Conservation (phyloP, 2,888 invertebrate species). For the Electrophaes corylata region DNA sequence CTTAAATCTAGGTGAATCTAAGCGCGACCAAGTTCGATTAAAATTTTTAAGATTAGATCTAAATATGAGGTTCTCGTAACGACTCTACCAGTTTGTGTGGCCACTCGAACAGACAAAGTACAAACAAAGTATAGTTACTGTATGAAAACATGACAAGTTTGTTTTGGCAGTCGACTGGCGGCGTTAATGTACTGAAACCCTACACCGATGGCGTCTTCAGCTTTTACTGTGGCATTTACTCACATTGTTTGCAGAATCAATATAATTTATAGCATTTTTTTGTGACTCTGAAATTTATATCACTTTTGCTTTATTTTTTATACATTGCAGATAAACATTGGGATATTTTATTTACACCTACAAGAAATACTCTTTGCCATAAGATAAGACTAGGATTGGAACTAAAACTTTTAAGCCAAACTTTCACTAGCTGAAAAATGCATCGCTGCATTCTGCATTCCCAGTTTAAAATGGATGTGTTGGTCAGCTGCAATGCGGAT, state of each 20-base stretch:
- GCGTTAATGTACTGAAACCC: slow-evolving; percentile 52
- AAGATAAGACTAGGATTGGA: too few relatives aligned
- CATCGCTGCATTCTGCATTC: not conserved
- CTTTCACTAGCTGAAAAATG: not conserved
- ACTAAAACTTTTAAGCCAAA: not conserved
- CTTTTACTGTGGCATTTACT: slow-evolving; percentile 22
- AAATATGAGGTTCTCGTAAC: not conserved
- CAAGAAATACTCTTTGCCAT: too few relatives aligned
- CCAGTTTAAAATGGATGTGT: slow-evolving; percentile 18
- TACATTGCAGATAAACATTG: too few relatives aligned
- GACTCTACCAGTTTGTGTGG: slow-evolving; percentile 12
- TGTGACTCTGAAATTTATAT: not conserved
- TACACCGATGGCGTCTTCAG: slow-evolving; percentile 42
- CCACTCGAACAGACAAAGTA: slow-evolving; percentile 6
- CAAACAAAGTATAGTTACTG: slow-evolving; percentile 23
- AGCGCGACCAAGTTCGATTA: too few relatives aligned
- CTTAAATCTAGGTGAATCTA: too few relatives aligned
- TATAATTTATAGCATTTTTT: slow-evolving; percentile 4
- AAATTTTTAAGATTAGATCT: too few relatives aligned
- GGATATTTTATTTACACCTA: too few relatives aligned
- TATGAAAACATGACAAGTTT: slow-evolving; percentile 42
- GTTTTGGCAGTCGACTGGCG: slow-evolving; percentile 50
- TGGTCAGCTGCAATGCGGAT: slow-evolving; percentile 29
- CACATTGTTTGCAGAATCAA: slow-evolving; percentile 6
- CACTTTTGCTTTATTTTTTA: not conserved